Evolutionary conservation across 2,888 invertebrate genomes (phyloP).

Genomic region (Mantis religiosa): DNA sequence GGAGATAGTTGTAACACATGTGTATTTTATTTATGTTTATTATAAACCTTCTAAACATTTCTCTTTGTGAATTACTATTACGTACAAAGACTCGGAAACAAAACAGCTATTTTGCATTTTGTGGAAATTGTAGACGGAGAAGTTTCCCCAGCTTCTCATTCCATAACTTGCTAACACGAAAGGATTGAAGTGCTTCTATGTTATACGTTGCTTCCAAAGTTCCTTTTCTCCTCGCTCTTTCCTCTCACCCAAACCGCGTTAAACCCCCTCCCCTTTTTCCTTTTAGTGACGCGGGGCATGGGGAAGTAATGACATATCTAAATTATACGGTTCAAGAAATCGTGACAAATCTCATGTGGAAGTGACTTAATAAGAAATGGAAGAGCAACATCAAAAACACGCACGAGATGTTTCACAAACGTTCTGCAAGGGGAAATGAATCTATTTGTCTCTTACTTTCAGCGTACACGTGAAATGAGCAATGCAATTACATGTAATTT

Average conservation of each 20-base stretch:
- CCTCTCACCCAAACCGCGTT: background rate
- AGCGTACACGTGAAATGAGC: background rate
- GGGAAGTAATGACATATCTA: background rate
- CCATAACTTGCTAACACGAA: background rate
- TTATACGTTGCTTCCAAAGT: background rate
- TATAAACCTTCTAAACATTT: conserved; percentile 22
- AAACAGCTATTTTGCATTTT: conserved; percentile 18
- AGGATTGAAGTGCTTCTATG: background rate
- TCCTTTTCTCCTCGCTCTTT: background rate
- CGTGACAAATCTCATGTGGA: background rate
- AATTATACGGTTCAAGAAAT: background rate
- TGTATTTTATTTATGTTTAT: conserved; percentile 25
- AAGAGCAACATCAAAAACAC: background rate
- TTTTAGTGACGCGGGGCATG: background rate
- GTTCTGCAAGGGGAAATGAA: background rate
- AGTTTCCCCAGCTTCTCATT: background rate
- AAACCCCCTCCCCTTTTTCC: background rate
- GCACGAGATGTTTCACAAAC: background rate
- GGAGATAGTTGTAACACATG: background rate
- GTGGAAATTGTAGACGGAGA: conserved; percentile 10
- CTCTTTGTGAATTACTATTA: conserved; percentile 20
- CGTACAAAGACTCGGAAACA: conserved; percentile 18
- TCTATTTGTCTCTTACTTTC: background rate
- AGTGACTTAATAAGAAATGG: background rate
- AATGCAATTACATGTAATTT: background rate